Conservation (phyloP, 2,888 invertebrate genomes). For the Tenthredo livida region DNA sequence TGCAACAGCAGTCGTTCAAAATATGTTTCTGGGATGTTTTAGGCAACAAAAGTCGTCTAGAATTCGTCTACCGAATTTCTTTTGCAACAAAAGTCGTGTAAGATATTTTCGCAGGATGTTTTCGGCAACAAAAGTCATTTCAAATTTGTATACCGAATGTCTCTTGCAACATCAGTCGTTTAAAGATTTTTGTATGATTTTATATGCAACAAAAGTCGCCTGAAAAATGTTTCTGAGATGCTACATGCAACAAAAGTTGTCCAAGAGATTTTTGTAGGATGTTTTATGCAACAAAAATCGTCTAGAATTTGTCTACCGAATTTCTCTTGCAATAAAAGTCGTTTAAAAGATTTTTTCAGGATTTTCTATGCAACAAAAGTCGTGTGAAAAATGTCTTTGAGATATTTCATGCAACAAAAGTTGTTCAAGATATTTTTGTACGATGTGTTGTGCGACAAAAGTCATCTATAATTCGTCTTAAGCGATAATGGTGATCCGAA, state of each 20-base stretch:
- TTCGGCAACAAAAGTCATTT: not conserved
- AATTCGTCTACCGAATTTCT: not conserved
- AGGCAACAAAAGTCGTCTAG: not conserved
- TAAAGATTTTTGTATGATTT: too few species aligned
- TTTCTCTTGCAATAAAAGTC: not conserved
- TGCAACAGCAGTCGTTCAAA: not conserved
- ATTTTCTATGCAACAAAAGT: too few species aligned
- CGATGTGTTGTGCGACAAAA: not conserved
- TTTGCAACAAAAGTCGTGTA: not conserved
- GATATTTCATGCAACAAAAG: not conserved
- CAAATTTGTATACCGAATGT: not conserved
- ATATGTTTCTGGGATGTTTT: not conserved
- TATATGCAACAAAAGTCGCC: too few species aligned
- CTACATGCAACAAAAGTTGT: not conserved
- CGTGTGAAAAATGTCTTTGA: too few species aligned
- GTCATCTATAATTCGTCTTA: not conserved
- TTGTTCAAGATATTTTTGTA: not conserved
- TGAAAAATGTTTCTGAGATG: not conserved
- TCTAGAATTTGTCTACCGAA: not conserved
- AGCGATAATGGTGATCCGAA: not conserved
- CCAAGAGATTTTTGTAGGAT: not conserved
- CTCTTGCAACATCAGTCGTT: not conserved
- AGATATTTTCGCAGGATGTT: not conserved
- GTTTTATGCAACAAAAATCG: not conserved
- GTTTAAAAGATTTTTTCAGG: too few species aligned